Base-by-base conservation (phyloP, 2,113 vertebrate species). In the Neolamprologus tretocephalus region DNA sequence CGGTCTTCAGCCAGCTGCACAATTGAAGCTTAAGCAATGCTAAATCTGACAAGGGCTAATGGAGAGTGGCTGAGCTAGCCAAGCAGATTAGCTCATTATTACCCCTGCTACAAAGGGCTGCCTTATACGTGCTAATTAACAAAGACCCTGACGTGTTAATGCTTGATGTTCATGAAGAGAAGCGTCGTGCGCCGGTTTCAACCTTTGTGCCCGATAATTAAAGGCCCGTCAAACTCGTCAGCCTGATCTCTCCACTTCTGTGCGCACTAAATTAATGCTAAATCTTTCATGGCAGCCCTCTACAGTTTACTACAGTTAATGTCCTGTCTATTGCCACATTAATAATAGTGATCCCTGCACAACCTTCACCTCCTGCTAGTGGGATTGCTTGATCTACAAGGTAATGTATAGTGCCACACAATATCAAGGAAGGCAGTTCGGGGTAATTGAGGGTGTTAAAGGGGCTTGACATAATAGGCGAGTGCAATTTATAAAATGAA, bases 151-250 rank as follows among this genome's bases (percentile, higher is more conserved):
- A 61, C 19, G 35, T 90, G 93, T 91, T 91, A 85, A 91, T 86
- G 87, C 92, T 88, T 49, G 85, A 90, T 89, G 92, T 92, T 91
- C 92, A 84, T 58, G 85, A 89, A 80, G 83, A 91, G 89, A 82
- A 87, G 82, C 82, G 63, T 35, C 51, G 71, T 35, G 61, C 86
- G 33, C 81, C 8, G 58, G 89, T 82, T 88, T 81, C 91, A 91
- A 94, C 95, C 93, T 94, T 87, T 88, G 93, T 86, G 93, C 57
- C 88, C 12, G 79, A 91, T 94, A 95, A 96, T 95, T 95, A 95
- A 87, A 91, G 92, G 87, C 87, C 81, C 23, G 93, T 94, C 94
- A 91, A 89, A 89, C 53, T 92, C 54, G 81, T 92, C 93, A 87
- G 90, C 84, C 89, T 82, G 92, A 94, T 94, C 93, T 89, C 87